Base-by-base conservation (phyloP, 1,140 invertebrate genomes). In the Tetraneura akinire region DNA sequence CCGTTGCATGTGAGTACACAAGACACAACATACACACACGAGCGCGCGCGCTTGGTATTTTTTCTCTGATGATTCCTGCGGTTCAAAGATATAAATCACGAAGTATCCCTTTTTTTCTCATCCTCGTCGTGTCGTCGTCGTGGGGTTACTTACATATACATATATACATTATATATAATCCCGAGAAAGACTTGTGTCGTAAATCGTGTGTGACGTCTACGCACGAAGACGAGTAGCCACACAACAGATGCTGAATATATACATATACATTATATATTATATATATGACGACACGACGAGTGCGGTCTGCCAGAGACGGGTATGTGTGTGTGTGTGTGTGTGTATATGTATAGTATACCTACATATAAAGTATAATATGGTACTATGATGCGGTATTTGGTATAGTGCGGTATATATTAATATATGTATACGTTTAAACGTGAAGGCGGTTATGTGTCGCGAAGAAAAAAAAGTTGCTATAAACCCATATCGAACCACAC, bases 141-240 rank as follows among this genome's bases (percentile, higher is more conserved):
- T 10, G 37, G 64, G 64, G 29, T 42, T 66, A 66, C 64, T 66
- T 45, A 32, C 45, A 42, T 21, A 11, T 42, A 42, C 32, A 60
- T 26, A n/a, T 62, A 37, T 21, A 42, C 32, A 8, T 8, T 37
- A 37, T 37, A 37, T 8, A 37, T 37, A 37, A 37, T 37, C 32
- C 11, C 11, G 10, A 68, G 21, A 68, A 68, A 37, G 42, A 68
- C 66, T 47, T 45, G 66, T 16, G 21, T 47, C 66, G 66, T 68
- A 68, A 68, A 68, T 68, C 66, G 66, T 68, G 66, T 68, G 66
- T 37, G 37, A 23, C 66, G 66, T 68, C 37, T 68, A 42, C 42
- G 64, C 64, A 68, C 13, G 32, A 68, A 68, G 66, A 68, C 66
- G 66, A 47, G 66, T 68, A 68, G 66, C 37, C 21, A 14, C 21